These are phyloP conservation scores for Crossaster papposus DNA, from an alignment of 53 echinoderm and acorn worm species.

Conservation along the genomic window DNA sequence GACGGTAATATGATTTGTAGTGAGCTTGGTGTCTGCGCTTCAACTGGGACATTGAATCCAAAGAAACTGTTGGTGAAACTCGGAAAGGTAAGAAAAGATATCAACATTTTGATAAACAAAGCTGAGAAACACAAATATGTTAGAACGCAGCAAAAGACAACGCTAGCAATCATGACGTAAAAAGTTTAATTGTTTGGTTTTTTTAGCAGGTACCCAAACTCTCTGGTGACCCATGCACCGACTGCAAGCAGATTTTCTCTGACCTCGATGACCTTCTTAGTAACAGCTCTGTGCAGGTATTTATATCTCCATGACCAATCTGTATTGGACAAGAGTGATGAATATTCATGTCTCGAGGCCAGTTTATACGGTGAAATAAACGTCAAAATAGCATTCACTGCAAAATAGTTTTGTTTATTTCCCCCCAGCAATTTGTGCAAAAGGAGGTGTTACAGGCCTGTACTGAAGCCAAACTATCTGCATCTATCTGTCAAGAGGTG, in stretches of 20 bases:
- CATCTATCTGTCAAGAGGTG: slow-evolving; percentile 3
- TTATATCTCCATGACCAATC: not conserved
- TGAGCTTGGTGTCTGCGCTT: not conserved
- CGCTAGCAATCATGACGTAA: no score
- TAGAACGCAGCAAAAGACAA: no score
- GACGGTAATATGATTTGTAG: not conserved
- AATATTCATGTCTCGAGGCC: no score
- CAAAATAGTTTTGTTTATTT: not conserved
- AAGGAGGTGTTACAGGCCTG: slow-evolving; percentile 14
- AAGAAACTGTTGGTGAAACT: not conserved
- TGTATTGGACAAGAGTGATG: not conserved
- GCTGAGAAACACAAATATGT: no score
- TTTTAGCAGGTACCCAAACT: no score
- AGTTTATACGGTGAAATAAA: no score
- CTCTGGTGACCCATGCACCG: slow-evolving; percentile 4
- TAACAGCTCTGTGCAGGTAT: not conserved
- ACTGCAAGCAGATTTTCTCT: slow-evolving; percentile 18
- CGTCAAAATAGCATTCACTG: no score
- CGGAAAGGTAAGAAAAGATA: not conserved
- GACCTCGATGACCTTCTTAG: slow-evolving; percentile 34
- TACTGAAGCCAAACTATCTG: not conserved
- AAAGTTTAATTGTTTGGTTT: no score
- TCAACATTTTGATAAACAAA: no score
- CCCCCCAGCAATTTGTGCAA: slow-evolving; percentile 3
- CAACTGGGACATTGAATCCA: not conserved